Base-by-base conservation (phyloP, 2,888 invertebrate species). In the Polydrusus cervinus region DNA sequence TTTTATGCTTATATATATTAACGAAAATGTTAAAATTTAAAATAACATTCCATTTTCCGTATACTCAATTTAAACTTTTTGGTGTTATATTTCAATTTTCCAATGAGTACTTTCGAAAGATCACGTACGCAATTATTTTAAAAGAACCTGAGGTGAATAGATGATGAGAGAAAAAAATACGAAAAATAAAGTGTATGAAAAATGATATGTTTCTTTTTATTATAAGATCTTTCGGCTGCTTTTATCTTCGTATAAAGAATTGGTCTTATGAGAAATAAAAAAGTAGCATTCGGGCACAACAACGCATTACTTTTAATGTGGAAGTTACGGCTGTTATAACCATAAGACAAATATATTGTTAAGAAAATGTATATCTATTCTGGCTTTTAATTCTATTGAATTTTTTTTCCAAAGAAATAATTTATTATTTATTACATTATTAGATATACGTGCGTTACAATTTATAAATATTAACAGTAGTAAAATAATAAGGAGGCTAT, bases 221-320 rank as follows among this genome's bases (percentile, higher is more conserved):
- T 30, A 55, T 55, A 10, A 55, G 20, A n/a, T 30, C 16, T 30
- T 30, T 55, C 30, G n/a, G 5, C n/a, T 30, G 30, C 30, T 55
- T 55, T 55, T 30, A 55, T 55, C 18, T 18, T 55, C 13, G n/a
- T 11, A 30, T 30, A 55, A 55, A 30, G 30, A 55, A 55, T 30
- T 30, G 25, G 55, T 30, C 30, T 55, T 30, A 55, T 7, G 55
- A 55, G 55, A 30, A 55, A 55, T 55, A 18, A 55, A 55, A 55
- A 55, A 55, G 1, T 18, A 13, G 30, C 30, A 55, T 18, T 55
- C 7, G 30, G 25, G n/a, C 25, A 55, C 30, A 25, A 30, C 9
- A 55, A 13, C n/a, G 7, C 10, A n/a, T 55, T 55, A 55, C 13
- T 55, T 55, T 55, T 55, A 55, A 55, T 55, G 30, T 55, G 55